phyloP scores from a whole-genome alignment of 2,113 vertebrate species.

The Xenopus tropicalis region DNA sequence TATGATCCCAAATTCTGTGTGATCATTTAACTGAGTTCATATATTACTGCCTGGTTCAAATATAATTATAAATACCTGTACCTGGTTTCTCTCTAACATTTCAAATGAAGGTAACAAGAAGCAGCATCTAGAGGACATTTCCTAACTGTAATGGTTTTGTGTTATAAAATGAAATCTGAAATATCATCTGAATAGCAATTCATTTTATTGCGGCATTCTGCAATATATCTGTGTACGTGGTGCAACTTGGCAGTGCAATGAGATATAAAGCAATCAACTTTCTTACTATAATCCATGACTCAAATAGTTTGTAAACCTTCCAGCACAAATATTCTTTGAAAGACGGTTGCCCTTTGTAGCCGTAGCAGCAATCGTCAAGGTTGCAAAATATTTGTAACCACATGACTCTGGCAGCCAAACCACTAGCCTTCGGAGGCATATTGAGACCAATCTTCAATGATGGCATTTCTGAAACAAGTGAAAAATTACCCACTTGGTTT shows the following conservation, averaged over 20 bases:
- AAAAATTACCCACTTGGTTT: slow-evolving; percentile 33
- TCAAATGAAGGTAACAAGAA: too few relatives aligned
- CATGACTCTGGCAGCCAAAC: slow-evolving; percentile 50
- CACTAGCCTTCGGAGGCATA: slow-evolving; percentile 47
- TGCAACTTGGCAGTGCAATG: slow-evolving; percentile 42
- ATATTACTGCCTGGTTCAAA: too few relatives aligned
- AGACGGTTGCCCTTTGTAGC: slow-evolving; percentile 55
- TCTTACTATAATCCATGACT: slow-evolving; percentile 15
- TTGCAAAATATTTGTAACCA: slow-evolving; percentile 50
- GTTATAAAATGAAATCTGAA: too few relatives aligned
- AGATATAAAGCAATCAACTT: slow-evolving; percentile 30
- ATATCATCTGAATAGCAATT: too few relatives aligned
- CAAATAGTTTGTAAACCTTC: slow-evolving; percentile 13
- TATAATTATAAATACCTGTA: too few relatives aligned
- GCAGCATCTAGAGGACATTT: too few relatives aligned
- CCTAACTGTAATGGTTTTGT: too few relatives aligned
- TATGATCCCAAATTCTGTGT: too few relatives aligned
- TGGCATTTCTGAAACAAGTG: slow-evolving; percentile 28
- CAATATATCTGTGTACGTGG: too few relatives aligned
- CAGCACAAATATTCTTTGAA: slow-evolving; percentile 52
- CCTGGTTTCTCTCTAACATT: too few relatives aligned
- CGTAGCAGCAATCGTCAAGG: slow-evolving; percentile 46
- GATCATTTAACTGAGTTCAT: too few relatives aligned
- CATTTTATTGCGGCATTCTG: too few relatives aligned
- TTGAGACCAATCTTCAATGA: slow-evolving; percentile 52